Conservation (phyloP, 2,888 invertebrate genomes). For the Pyrgus malvae region DNA sequence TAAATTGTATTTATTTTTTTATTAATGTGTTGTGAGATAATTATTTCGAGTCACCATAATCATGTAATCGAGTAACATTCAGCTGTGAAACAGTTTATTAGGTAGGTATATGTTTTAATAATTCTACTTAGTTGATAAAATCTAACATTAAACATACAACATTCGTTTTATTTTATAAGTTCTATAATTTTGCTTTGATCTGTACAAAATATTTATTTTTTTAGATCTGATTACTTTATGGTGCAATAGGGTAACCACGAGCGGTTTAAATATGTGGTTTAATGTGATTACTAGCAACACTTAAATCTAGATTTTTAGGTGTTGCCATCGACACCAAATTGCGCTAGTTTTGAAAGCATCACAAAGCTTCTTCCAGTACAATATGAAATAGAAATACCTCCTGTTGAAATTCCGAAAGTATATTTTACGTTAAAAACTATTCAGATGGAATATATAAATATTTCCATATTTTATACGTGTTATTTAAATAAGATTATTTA, state of each 20-base stretch:
- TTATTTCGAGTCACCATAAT: constrained; percentile 48
- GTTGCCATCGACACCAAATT: constrained; percentile 42
- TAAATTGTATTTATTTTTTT: constrained; percentile 44
- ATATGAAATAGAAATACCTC: constrained; percentile 58
- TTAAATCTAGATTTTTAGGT: constrained; percentile 34
- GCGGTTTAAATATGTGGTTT: constrained; percentile 4
- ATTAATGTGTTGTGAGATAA: constrained; percentile 64
- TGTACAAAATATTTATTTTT: constrained; percentile 63
- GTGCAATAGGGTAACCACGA: constrained; percentile 44
- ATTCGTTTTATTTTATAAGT: constrained; percentile 71
- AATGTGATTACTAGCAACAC: constrained; percentile 9
- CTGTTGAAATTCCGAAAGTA: constrained; percentile 72
- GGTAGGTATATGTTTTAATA: constrained; percentile 71
- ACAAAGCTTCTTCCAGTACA: constrained; percentile 66
- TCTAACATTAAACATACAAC: constrained; percentile 65
- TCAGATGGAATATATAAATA: constrained; percentile 48
- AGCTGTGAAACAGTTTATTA: constrained; percentile 73
- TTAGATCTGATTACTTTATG: constrained; percentile 69
- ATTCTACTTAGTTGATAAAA: constrained; percentile 63
- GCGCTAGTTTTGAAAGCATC: constrained; percentile 44
- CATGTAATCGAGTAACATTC: constrained; percentile 54
- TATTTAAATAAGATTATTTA: constrained; percentile 52
- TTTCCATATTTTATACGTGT: constrained; percentile 53
- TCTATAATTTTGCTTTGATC: constrained; percentile 80
- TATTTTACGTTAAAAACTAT: constrained; percentile 66